A percentile compares a stretch with the other conserved stretches of the same genome.
These are phyloP conservation scores for Drosophila acutilabella DNA, from an alignment of 2,888 invertebrate genomes.

Conservation along the genomic window DNA sequence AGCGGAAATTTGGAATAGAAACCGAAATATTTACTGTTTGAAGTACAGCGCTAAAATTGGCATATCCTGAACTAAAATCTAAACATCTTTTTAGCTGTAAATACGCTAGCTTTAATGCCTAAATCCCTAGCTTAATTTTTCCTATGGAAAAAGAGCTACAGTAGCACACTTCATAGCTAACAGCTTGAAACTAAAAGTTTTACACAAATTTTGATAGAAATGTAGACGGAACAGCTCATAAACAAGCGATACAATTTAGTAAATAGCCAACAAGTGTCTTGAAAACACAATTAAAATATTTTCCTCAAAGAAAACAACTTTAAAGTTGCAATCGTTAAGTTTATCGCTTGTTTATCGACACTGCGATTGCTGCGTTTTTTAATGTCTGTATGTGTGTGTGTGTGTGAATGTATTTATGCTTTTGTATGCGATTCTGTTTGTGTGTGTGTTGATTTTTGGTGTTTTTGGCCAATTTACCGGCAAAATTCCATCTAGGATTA, in stretches of 20 bases:
- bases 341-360: conserved; percentile 10
- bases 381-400: conserved; percentile 24
- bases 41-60: no score
- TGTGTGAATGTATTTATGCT: conserved; percentile 23
- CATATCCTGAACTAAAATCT: no score
- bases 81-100: no score
- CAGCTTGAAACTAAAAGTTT: no score
- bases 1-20: no score
- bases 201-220: conserved; percentile 14
- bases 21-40: no score
- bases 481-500: conserved; percentile 85
- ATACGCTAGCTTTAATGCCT: no score
- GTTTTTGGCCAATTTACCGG: conserved; percentile 84
- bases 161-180: no score
- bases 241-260: conserved; percentile 10
- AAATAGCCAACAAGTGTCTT: background rate
- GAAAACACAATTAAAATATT: background rate
- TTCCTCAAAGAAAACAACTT: background rate
- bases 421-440: conserved; percentile 31
- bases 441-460: conserved; percentile 31
- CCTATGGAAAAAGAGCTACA: no score
- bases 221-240: conserved; percentile 12
- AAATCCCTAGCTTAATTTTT: no score
- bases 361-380: conserved; percentile 11
- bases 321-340: background rate